Conservation (phyloP, 2,797 vertebrate genomes). For the Emys orbicularis region DNA sequence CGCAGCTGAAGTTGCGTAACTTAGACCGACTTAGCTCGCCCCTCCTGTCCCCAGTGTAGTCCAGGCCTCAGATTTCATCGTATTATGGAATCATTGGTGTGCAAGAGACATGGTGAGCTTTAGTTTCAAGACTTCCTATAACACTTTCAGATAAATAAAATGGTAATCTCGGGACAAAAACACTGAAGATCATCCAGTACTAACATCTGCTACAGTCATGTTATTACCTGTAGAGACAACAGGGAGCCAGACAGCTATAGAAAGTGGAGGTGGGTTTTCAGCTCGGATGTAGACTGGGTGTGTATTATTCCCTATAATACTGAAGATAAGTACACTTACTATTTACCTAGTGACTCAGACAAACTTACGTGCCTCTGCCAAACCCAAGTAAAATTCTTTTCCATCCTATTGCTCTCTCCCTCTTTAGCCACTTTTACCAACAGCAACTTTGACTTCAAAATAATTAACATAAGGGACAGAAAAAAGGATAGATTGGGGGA, state of each 20-base stretch:
- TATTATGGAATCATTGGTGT: background rate
- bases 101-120: background rate
- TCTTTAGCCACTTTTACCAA: background rate
- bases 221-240: background rate
- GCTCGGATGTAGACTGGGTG: background rate
- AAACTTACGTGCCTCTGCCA: background rate
- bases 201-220: background rate
- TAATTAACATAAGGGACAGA: accelerated
- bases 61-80: background rate
- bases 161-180: background rate
- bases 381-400: background rate
- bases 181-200: background rate
- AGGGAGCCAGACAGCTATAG: background rate
- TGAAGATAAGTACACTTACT: background rate
- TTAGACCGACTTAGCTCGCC: too few relatives aligned
- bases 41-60: too few relatives aligned
- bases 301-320: background rate
- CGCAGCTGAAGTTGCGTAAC: too few relatives aligned
- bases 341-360: background rate
- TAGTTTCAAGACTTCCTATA: background rate
- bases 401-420: background rate
- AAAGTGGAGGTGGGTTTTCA: background rate
- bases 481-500: background rate
- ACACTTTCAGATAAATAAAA: background rate
- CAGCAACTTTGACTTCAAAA: background rate